phyloP scores from a whole-genome alignment of 2,888 invertebrate genomes.

The Hyposoter dolosus region DNA sequence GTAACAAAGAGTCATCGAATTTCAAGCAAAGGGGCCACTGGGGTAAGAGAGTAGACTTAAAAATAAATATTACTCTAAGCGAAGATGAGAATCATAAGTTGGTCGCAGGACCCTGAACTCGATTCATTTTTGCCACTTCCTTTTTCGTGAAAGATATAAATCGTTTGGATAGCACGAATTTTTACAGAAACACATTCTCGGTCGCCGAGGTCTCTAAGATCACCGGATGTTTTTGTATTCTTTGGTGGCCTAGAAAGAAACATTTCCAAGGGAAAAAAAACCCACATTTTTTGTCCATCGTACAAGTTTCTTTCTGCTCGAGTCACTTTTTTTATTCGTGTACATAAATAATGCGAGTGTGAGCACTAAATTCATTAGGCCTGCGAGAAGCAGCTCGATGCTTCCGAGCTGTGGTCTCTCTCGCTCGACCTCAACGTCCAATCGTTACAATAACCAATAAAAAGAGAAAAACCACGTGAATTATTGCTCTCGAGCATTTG shows the following conservation, averaged over 20 bases:
- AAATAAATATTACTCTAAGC: slow-evolving; percentile 67
- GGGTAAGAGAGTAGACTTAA: slow-evolving; percentile 47
- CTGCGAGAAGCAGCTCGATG: slow-evolving; percentile 40
- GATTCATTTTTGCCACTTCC: slow-evolving; percentile 60
- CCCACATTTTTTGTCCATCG: neutral
- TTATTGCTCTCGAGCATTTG: neutral
- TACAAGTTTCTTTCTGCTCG: slow-evolving; percentile 16
- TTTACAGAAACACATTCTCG: slow-evolving; percentile 18
- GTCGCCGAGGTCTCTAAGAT: slow-evolving; percentile 46
- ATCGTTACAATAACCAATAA: neutral
- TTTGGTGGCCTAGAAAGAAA: slow-evolving; percentile 20
- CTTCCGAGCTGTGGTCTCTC: neutral
- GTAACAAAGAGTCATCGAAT: slow-evolving; percentile 66
- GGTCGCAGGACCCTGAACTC: slow-evolving; percentile 65
- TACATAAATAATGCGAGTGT: slow-evolving; percentile 58
- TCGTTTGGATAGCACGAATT: slow-evolving; percentile 3
- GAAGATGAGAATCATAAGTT: slow-evolving; percentile 55
- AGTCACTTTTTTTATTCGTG: neutral
- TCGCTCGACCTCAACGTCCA: slow-evolving; percentile 1
- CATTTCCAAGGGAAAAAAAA: neutral
- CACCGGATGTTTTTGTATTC: slow-evolving; percentile 62
- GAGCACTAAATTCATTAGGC: slow-evolving; percentile 36
- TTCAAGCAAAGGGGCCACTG: slow-evolving; percentile 15
- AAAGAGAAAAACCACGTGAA: slow-evolving; percentile 9
- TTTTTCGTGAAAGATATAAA: slow-evolving; percentile 49